Conservation (phyloP, 2,797 vertebrate genomes). For the Mormyrus proboscirostris region DNA sequence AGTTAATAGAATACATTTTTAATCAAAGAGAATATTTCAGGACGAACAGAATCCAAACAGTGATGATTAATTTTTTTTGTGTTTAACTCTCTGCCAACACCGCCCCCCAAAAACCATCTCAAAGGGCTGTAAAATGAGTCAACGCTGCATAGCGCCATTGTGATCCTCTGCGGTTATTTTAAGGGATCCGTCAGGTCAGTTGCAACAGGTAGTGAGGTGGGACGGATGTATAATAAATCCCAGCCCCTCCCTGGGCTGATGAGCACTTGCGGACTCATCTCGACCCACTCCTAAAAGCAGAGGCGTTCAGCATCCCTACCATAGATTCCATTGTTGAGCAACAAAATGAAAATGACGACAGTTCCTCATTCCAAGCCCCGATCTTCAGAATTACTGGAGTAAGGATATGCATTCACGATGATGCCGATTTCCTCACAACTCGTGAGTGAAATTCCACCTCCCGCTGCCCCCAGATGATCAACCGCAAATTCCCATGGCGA, state of each 20-base stretch:
- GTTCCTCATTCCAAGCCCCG: neutral
- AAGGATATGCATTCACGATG: neutral
- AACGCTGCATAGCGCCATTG: neutral
- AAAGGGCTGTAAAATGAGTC: neutral
- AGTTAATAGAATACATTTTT: neutral
- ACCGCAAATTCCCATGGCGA: neutral
- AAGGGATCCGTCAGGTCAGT: neutral
- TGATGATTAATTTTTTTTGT: neutral
- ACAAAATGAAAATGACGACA: neutral
- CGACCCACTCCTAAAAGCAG: neutral
- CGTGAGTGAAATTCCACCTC: neutral
- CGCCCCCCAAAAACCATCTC: neutral
- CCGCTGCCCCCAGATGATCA: neutral
- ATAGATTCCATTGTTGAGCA: neutral
- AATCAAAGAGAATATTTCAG: neutral
- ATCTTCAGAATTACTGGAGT: neutral
- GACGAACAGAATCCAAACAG: neutral
- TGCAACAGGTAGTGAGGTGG: neutral
- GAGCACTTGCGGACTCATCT: neutral
- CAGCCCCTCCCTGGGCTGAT: neutral
- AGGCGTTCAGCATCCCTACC: neutral
- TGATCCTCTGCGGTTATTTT: neutral
- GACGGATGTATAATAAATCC: neutral
- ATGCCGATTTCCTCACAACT: neutral
- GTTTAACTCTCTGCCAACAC: neutral